Percentiles rank a stretch among this genome's conserved stretches.
These are phyloP conservation scores for Unio delphinus DNA, from an alignment of 2,888 invertebrate species.

Conservation along the genomic window DNA sequence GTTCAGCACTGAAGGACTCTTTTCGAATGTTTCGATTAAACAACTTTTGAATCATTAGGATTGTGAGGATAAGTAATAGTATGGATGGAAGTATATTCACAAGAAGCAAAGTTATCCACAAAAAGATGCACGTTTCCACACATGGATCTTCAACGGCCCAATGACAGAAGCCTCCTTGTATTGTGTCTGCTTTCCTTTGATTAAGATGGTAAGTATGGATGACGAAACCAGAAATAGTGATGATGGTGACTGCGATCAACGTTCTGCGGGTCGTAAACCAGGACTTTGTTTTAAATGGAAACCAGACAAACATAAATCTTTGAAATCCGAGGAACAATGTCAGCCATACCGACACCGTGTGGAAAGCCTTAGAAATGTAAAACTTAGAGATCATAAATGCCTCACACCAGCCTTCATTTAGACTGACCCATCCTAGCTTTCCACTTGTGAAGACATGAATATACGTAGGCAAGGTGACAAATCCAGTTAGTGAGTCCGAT, in stretches of 20 bases:
- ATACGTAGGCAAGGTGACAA: slow-evolving; percentile 25
- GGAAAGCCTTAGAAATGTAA: slow-evolving; percentile 23
- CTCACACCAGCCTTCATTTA: slow-evolving; percentile 17
- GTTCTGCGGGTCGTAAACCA: slow-evolving; percentile 13
- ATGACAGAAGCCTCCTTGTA: slow-evolving; percentile 4
- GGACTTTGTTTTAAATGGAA: slow-evolving; percentile 18
- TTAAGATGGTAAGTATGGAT: slow-evolving; percentile 18
- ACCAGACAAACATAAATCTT: slow-evolving; percentile 26
- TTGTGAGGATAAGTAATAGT: slow-evolving; percentile 19
- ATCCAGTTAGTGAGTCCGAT: slow-evolving; percentile 29
- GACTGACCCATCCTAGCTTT: background rate
- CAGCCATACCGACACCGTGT: slow-evolving; percentile 35
- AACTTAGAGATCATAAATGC: slow-evolving; percentile 16
- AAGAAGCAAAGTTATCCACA: slow-evolving; percentile 16
- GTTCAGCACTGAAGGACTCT: slow-evolving; percentile 13
- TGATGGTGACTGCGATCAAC: slow-evolving; percentile 5
- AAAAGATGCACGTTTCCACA: slow-evolving; percentile 11
- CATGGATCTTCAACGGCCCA: slow-evolving; percentile 13
- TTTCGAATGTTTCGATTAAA: slow-evolving; percentile 5
- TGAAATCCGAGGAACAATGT: slow-evolving; percentile 35
- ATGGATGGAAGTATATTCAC: slow-evolving; percentile 29
- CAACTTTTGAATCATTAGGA: slow-evolving; percentile 20
- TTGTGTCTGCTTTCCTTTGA: slow-evolving; percentile 7
- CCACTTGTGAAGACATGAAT: slow-evolving; percentile 7
- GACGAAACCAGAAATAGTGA: slow-evolving; percentile 14